Evolutionary conservation across 2,113 vertebrate genomes (phyloP), one percentile per base, ranked within the genome.

Genomic region (Chauna torquata): DNA sequence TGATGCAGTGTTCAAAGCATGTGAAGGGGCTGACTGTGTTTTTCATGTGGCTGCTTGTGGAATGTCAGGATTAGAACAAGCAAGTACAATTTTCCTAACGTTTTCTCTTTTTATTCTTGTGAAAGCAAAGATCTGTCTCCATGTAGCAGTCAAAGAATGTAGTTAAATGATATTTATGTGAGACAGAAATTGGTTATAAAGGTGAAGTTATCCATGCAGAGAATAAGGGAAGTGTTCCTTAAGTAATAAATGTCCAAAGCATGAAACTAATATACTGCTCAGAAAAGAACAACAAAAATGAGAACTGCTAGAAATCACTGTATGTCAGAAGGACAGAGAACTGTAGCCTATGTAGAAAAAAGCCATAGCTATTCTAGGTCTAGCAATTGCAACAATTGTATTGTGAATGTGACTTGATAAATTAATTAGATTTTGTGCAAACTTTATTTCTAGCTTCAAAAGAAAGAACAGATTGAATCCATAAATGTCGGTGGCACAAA

Each of bases 41-140:
- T 99, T 99, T 91, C 99, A 99, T n/a, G 97, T 98, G 12, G 99
- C 99, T 8, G 99, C 99, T 64, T 99, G 98, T 13, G 99, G 99
- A 82, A 99, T 99, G 98, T 99, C 99, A 0, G 99, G 99, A 71
- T 97, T 98, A 61, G 99, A 99, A 65, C 99, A 99, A 98, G 99
- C 99, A 88, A 98, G 97, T 92, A 94, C 24, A 58, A 4, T 76
- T 85, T 94, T 91, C 74, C 36, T 82, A 4, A 77, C 34, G 1
- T 71, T 68, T 89, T 61, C 32, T 82, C 40, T 28, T 15, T 22
- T 69, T 70, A 32, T 15, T 78, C 74, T 74, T 62, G 32, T 69
- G 34, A 82, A 89, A 82, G 30, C 24, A 78, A 52, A 15, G 34
- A 34, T 19, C 16, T 65, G 27, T 28, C 32, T 84, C 16, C 38